Percentiles rank a stretch among this genome's conserved stretches.
These are phyloP conservation scores for Synergus japonicus DNA, from an alignment of 2,888 invertebrate genomes.

Conservation along the genomic window DNA sequence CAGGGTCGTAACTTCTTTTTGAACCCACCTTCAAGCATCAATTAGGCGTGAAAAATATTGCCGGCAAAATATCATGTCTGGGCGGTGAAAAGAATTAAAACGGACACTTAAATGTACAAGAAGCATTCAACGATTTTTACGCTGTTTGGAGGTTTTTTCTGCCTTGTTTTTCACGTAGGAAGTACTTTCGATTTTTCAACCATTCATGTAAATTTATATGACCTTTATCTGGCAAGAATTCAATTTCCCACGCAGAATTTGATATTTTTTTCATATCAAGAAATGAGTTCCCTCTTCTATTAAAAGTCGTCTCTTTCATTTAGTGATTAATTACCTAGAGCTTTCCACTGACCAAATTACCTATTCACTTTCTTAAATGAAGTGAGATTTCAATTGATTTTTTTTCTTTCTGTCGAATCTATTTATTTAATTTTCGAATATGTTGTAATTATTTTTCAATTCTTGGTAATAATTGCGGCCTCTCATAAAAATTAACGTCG, in stretches of 20 bases:
- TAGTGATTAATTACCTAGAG: background rate
- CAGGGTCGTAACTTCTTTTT: constrained; percentile 29
- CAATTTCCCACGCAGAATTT: background rate
- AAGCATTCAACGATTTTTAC: constrained; percentile 20
- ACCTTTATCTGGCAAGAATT: background rate
- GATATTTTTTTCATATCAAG: background rate
- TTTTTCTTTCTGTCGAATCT: background rate
- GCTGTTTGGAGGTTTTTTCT: constrained; percentile 13
- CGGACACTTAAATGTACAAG: background rate
- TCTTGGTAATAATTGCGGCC: constrained; percentile 1
- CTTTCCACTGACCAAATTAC: background rate
- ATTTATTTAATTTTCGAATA: constrained; percentile 1
- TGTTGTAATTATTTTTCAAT: background rate
- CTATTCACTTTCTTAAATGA: background rate
- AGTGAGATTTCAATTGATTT: background rate
- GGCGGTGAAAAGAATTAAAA: constrained; percentile 36
- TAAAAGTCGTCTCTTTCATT: background rate
- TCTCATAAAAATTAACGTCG: constrained; percentile 24
- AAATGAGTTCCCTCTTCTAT: too few relatives aligned
- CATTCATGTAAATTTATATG: background rate
- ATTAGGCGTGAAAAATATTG: constrained; percentile 31
- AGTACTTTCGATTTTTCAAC: background rate
- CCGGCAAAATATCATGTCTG: constrained; percentile 35
- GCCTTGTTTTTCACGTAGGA: background rate
- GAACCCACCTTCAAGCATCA: constrained; percentile 26